Evolutionary conservation across 2,888 invertebrate genomes (phyloP).

Genomic region (Ctenicera cuprea): DNA sequence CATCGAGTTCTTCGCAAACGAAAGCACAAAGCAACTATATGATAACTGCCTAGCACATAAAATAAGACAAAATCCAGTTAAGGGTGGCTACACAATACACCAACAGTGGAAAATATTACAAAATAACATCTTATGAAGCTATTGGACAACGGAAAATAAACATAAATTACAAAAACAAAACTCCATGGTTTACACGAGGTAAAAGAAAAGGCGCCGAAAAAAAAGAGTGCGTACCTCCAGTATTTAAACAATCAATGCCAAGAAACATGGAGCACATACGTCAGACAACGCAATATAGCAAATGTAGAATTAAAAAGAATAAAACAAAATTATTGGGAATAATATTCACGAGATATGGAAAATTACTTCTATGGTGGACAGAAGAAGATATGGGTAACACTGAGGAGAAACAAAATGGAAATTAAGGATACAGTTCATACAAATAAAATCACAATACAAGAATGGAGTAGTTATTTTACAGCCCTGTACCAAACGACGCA

Average conservation of each 20-base stretch:
- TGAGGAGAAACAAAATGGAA: background rate
- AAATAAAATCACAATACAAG: background rate
- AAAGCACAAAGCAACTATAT: conserved; percentile 3
- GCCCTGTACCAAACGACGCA: background rate
- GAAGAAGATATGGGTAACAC: background rate
- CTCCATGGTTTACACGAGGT: background rate
- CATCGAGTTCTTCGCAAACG: background rate
- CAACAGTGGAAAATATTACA: background rate
- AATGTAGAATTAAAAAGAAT: background rate
- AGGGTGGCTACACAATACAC: background rate
- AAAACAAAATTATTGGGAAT: background rate
- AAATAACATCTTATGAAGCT: background rate
- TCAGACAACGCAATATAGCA: background rate
- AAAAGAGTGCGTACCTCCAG: background rate
- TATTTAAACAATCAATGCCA: background rate
- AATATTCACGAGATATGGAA: background rate
- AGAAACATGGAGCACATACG: background rate
- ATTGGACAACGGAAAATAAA: background rate
- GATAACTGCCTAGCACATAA: background rate
- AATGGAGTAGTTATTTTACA: background rate
- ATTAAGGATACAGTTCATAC: background rate
- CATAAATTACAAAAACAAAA: background rate
- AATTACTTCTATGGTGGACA: background rate
- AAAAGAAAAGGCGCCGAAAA: background rate
- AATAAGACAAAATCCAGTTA: background rate